Evolutionary conservation across 2,797 vertebrate genomes (phyloP), one percentile per base, ranked within the genome.

Genomic region (Ptychadena robeensis): DNA sequence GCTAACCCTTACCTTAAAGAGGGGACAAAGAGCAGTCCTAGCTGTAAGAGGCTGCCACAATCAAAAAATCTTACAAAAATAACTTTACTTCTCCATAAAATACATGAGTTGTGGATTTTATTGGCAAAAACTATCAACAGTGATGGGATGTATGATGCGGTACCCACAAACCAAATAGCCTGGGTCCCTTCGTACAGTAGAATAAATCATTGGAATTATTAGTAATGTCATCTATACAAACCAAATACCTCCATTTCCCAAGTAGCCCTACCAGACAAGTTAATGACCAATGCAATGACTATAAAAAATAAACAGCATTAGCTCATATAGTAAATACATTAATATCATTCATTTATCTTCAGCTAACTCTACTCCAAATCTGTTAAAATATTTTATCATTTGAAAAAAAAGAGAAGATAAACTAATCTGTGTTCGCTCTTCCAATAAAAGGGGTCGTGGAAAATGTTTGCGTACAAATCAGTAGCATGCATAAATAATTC

Each of bases 401-500:
- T 61, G 2, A 12, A 25, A 28, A 53, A 61, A 27, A 61, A 28
- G n/a, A 74, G 35, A 8, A 57, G 38, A 65, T 75, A 28, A 64
- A 75, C 12, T 65, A 30, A 18, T 34, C 9, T 30, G 38, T 38
- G 4, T 18, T 73, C 64, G 34, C 11, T 15, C 38, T 34, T 57
- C n/a, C 10, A 65, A 73, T 65, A 28, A 82, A 68, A 76, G 10
- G 57, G 31, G 15, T 35, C 30, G 37, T 40, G 30, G 40, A n/a
- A 63, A 28, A 59, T 75, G 44, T 61, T 25, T 30, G 28, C 22
- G 37, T 67, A 71, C n/a, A 71, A 71, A 70, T 59, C 34, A 32
- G 34, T 59, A 22, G 44, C 44, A 53, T 53, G 12, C 31, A 78
- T 82, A 37, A 82, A 78, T 82, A 25, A 82, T 77, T 77, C 35